A percentile compares a stretch with the other conserved stretches of the same genome.
phyloP scores from a whole-genome alignment of 2,888 invertebrate species.

The Drosophila rubida region DNA sequence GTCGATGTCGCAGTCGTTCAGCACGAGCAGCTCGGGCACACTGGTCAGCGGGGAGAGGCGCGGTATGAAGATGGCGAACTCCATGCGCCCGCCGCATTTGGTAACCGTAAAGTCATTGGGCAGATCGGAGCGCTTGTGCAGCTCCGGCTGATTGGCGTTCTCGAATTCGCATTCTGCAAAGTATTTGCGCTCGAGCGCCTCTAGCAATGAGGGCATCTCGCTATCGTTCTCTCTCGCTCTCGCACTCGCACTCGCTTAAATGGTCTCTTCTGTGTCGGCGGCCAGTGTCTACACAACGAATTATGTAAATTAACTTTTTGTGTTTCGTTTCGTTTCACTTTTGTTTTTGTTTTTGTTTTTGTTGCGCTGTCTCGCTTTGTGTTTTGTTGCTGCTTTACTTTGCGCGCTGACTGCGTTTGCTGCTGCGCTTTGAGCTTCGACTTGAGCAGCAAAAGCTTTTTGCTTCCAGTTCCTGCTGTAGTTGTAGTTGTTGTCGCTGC shows the following conservation, averaged over 20 bases:
- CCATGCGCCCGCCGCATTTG: conserved; percentile 72
- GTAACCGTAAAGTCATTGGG: conserved; percentile 75
- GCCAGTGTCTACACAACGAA: conserved; percentile 36
- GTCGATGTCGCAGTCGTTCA: conserved; percentile 96
- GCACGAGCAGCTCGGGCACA: conserved; percentile 93
- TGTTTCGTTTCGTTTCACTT: conserved; percentile 48
- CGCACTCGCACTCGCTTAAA: neutral
- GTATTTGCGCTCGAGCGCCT: conserved; percentile 95
- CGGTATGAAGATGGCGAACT: conserved; percentile 94
- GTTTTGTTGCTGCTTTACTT: conserved; percentile 13
- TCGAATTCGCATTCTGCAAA: conserved; percentile 85
- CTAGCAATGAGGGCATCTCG: conserved; percentile 93
- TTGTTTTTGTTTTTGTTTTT: conserved; percentile 28
- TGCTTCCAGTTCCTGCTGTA: conserved; percentile 17
- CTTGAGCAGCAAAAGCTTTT: conserved; percentile 40
- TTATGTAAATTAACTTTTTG: conserved; percentile 57
- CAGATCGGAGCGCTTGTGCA: conserved; percentile 70
- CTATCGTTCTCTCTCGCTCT: neutral
- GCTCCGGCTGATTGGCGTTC: conserved; percentile 87
- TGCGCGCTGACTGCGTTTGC: conserved; percentile 23
- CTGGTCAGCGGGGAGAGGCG: conserved; percentile 90
- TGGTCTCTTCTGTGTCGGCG: neutral
- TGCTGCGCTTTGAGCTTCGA: conserved; percentile 45
- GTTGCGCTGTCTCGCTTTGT: conserved; percentile 5
- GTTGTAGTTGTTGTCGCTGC: conserved; percentile 7